phyloP scores from a whole-genome alignment of 2,797 vertebrate genomes.

The Malacoraja senta region DNA sequence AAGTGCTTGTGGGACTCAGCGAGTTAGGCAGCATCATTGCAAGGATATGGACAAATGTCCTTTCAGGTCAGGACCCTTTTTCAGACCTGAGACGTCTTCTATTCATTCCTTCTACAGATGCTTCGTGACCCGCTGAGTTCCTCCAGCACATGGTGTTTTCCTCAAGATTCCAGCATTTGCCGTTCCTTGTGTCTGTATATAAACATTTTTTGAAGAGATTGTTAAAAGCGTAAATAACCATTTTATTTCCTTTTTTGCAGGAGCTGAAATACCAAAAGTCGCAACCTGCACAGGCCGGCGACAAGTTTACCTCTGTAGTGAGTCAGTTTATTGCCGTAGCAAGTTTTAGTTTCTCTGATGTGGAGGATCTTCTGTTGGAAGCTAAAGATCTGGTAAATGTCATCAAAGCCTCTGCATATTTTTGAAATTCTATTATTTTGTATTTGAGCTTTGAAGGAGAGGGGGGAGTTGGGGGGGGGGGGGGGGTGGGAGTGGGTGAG shows the following conservation, averaged over 20 bases:
- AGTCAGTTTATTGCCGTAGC: constrained; percentile 96
- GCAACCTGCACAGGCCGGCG: constrained; percentile 69
- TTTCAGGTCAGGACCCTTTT: too few relatives aligned
- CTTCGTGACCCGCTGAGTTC: too few relatives aligned
- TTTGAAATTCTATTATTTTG: background rate
- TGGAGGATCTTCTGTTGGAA: constrained; percentile 87
- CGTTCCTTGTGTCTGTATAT: background rate
- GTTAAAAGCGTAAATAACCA: background rate
- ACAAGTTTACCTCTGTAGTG: constrained; percentile 94
- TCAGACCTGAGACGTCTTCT: too few relatives aligned
- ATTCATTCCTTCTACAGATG: too few relatives aligned
- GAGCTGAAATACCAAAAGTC: constrained; percentile 91
- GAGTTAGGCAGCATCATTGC: too few relatives aligned
- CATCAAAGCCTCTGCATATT: constrained; percentile 42
- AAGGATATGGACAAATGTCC: too few relatives aligned
- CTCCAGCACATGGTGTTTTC: too few relatives aligned
- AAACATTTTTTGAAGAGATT: background rate
- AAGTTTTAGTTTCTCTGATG: constrained; percentile 96
- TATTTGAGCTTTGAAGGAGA: background rate
- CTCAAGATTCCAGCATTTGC: too few relatives aligned
- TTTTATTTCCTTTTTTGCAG: constrained; percentile 51
- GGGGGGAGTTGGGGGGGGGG: too few relatives aligned
- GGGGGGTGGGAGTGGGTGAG: too few relatives aligned
- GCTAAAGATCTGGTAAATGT: constrained; percentile 84
- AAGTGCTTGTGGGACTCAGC: too few relatives aligned